A percentile compares a stretch with the other conserved stretches of the same genome.
These are phyloP conservation scores for Rhizomys pruinosus DNA, from an alignment of 2,113 vertebrate genomes.

Conservation along the genomic window DNA sequence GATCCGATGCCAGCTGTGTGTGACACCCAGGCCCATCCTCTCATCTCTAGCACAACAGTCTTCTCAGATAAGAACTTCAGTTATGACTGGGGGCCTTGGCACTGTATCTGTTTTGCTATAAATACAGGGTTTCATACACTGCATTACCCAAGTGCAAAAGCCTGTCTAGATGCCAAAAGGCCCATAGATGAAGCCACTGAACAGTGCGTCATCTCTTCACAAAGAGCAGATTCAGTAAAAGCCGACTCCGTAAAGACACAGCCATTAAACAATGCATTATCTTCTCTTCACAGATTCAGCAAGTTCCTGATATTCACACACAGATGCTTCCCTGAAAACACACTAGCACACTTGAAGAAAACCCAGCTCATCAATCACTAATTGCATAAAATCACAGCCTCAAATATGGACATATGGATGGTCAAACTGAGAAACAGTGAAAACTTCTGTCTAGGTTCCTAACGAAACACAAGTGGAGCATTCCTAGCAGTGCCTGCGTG, in stretches of 20 bases:
- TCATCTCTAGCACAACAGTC: neutral
- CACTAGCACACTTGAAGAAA: slow-evolving; percentile 59
- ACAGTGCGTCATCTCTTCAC: slow-evolving; percentile 27
- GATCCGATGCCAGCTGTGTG: slow-evolving; percentile 36
- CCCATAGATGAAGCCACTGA: slow-evolving; percentile 36
- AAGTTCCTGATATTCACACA: slow-evolving; percentile 55
- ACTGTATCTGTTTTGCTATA: slow-evolving; percentile 33
- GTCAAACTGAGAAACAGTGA: slow-evolving; percentile 71
- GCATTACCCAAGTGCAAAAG: neutral
- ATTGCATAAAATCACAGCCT: slow-evolving; percentile 70
- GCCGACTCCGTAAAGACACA: too few relatives aligned
- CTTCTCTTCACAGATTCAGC: slow-evolving; percentile 59
- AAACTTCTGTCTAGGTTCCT: slow-evolving; percentile 66
- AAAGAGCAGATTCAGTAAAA: slow-evolving; percentile 44
- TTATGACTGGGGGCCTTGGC: slow-evolving; percentile 36
- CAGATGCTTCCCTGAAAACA: slow-evolving; percentile 62
- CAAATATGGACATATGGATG: slow-evolving; percentile 70
- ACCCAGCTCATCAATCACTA: slow-evolving; percentile 67
- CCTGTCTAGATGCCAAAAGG: slow-evolving; percentile 53
- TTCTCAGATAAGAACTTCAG: slow-evolving; percentile 45
- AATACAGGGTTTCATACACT: slow-evolving; percentile 26
- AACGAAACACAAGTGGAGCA: slow-evolving; percentile 36
- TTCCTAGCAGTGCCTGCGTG: too few relatives aligned
- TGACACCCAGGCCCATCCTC: neutral
- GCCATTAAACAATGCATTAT: slow-evolving; percentile 41